Evolutionary conservation across 2,888 invertebrate genomes (phyloP).

Genomic region (Oxyscelio sp.): DNA sequence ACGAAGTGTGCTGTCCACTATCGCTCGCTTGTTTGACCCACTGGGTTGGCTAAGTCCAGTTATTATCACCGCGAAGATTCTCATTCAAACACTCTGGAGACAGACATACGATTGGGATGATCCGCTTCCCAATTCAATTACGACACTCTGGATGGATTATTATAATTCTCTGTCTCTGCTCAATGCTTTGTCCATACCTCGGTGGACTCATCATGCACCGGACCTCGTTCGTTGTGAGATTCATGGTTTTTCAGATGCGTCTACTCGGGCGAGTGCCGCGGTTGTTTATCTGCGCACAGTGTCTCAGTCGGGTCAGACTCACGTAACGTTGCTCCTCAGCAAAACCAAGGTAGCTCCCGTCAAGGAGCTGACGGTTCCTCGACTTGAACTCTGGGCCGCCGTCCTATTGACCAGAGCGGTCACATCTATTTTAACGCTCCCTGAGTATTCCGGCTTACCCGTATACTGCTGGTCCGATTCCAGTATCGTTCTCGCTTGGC

Average conservation of each 20-base stretch:
- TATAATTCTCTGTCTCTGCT: not conserved
- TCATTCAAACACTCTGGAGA: constrained; percentile 56
- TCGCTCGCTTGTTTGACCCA: constrained; percentile 15
- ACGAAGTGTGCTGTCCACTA: constrained; percentile 6
- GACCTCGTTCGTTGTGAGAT: not conserved
- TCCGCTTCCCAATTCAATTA: no score
- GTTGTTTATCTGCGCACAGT: constrained; percentile 31
- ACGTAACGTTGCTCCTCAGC: no score
- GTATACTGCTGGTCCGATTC: no score
- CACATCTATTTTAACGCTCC: not conserved
- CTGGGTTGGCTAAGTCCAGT: constrained; percentile 9
- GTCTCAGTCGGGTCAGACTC: no score
- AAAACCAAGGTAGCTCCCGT: constrained; percentile 5
- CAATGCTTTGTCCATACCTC: not conserved
- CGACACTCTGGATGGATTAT: no score
- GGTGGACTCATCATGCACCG: not conserved
- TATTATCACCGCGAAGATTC: constrained; percentile 7
- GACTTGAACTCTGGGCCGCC: constrained; percentile 31
- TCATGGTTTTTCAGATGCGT: constrained; percentile 39
- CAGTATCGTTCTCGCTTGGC: no score
- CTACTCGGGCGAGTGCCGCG: constrained; percentile 13
- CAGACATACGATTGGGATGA: not conserved
- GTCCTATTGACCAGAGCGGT: not conserved
- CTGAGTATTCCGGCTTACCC: not conserved
- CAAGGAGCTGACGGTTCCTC: constrained; percentile 1